Percentiles rank a stretch among this genome's conserved stretches.
phyloP scores from a whole-genome alignment of 2,888 invertebrate species.

The Drosophila bunnanda region DNA sequence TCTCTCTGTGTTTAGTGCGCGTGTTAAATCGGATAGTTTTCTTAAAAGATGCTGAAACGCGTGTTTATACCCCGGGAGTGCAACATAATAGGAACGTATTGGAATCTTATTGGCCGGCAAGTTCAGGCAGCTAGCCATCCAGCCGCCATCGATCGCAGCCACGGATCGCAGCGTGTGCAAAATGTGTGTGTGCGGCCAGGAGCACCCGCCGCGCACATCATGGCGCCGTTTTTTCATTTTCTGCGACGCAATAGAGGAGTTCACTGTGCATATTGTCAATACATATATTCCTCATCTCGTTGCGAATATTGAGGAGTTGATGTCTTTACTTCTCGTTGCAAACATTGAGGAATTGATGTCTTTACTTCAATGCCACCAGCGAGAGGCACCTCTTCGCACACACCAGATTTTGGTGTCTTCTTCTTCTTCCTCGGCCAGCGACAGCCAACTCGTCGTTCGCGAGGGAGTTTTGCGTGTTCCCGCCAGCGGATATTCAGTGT shows the following conservation, averaged over 20 bases:
- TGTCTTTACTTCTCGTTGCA: neutral
- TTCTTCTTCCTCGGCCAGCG: neutral
- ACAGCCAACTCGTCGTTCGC: neutral
- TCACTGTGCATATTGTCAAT: neutral
- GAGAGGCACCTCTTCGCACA: neutral
- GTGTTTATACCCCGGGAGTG: neutral
- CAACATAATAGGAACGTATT: neutral
- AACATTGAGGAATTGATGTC: too few relatives aligned
- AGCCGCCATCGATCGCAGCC: neutral
- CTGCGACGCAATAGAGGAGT: neutral
- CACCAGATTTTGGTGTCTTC: neutral
- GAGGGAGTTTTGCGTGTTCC: neutral
- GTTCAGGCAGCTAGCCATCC: neutral
- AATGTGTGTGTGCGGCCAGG: neutral
- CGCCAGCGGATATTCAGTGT: neutral
- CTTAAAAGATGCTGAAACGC: neutral
- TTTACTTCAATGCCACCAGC: neutral
- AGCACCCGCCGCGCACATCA: neutral
- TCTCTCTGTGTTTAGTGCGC: neutral
- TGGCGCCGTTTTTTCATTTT: neutral
- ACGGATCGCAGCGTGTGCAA: neutral
- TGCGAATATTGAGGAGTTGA: neutral
- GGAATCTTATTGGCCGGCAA: neutral
- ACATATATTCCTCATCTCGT: neutral
- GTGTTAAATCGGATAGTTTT: neutral